Evolutionary conservation across 2,113 vertebrate species (phyloP).

Genomic region (Crypturellus undulatus): DNA sequence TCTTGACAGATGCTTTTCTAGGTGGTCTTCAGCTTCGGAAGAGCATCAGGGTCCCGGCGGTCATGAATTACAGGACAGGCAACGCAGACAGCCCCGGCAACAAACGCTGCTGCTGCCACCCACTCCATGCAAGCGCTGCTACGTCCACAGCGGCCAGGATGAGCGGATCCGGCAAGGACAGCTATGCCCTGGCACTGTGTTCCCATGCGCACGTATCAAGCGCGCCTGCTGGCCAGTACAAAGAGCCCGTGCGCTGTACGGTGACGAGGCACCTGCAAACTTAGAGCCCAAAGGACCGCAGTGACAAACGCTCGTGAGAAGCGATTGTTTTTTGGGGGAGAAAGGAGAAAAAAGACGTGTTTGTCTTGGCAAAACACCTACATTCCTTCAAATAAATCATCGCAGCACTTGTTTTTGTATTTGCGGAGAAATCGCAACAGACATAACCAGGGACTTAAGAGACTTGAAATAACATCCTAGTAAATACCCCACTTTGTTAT

Average conservation of each 20-base stretch:
- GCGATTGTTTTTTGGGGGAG: background rate
- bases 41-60: background rate
- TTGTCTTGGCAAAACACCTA: slow-evolving; percentile 64
- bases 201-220: background rate
- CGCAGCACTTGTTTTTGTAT: slow-evolving; percentile 59
- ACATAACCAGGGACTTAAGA: slow-evolving; percentile 62
- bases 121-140: accelerated
- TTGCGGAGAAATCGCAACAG: slow-evolving; percentile 72
- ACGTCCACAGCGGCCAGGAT: background rate
- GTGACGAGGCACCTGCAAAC: slow-evolving; percentile 50
- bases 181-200: background rate
- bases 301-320: slow-evolving; percentile 22
- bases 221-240: background rate
- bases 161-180: accelerated
- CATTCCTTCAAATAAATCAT: slow-evolving; percentile 73
- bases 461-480: slow-evolving; percentile 72
- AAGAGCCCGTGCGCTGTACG: accelerated
- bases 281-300: background rate
- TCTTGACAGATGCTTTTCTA: background rate
- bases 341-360: background rate
- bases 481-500: slow-evolving; percentile 68
- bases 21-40: background rate
- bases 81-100: background rate
- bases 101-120: no score
- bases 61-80: accelerated